Evolutionary conservation across 1,140 invertebrate genomes (phyloP).

Genomic region (Panagrolaimus sp.): DNA sequence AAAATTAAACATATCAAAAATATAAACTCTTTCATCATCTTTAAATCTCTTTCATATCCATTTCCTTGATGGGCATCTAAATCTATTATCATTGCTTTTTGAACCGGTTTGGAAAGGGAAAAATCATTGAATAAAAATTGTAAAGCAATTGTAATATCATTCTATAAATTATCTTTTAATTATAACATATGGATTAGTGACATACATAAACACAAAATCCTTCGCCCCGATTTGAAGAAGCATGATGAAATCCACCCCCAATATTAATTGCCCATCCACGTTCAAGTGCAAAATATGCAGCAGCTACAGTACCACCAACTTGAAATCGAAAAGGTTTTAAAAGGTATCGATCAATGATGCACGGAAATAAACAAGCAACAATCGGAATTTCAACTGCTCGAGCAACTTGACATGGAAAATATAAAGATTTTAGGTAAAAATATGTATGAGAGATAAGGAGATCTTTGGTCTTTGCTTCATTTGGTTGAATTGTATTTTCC

Average conservation of each 20-base stretch:
- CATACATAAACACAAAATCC: slow-evolving; percentile 82
- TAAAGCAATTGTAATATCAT: slow-evolving; percentile 75
- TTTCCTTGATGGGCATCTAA: slow-evolving; percentile 85
- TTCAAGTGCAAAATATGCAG: slow-evolving; percentile 73
- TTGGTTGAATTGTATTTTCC: slow-evolving; percentile 60
- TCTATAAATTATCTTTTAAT: too few relatives aligned
- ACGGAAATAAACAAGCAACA: slow-evolving; percentile 72
- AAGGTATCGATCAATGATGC: slow-evolving; percentile 61
- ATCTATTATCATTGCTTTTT: slow-evolving; percentile 77
- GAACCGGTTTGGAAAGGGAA: slow-evolving; percentile 59
- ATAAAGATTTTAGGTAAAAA: slow-evolving; percentile 69
- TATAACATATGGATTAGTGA: too few relatives aligned
- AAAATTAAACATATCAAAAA: slow-evolving; percentile 79
- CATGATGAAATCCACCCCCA: slow-evolving; percentile 75
- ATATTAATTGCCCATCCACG: slow-evolving; percentile 80
- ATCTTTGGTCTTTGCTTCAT: slow-evolving; percentile 69
- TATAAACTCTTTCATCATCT: slow-evolving; percentile 69
- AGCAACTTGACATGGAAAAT: slow-evolving; percentile 65
- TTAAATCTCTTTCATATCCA: slow-evolving; percentile 75
- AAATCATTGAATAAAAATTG: slow-evolving; percentile 67
- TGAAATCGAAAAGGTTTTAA: slow-evolving; percentile 66
- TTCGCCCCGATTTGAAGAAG: slow-evolving; percentile 64
- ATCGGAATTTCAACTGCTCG: slow-evolving; percentile 69
- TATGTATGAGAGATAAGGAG: slow-evolving; percentile 70
- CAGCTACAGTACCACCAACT: slow-evolving; percentile 74